Conservation (phyloP, 2,888 invertebrate species). For the Coremacera marginata region DNA sequence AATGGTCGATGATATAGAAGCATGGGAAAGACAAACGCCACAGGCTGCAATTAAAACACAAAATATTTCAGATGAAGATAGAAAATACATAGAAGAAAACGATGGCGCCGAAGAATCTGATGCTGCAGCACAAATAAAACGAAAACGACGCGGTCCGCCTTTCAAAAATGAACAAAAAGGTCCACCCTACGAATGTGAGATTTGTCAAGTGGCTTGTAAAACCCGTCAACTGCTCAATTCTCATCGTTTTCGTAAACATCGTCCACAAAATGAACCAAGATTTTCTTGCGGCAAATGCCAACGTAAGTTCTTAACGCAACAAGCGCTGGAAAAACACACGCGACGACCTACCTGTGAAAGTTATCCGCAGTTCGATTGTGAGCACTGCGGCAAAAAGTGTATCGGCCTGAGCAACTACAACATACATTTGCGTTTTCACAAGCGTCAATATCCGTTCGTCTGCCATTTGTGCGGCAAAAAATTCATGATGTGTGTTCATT, state of each 20-base stretch:
- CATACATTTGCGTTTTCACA: constrained; percentile 50
- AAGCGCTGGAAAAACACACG: constrained; percentile 41
- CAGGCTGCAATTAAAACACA: background rate
- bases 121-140: background rate
- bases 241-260: constrained; percentile 52
- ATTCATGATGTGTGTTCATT: constrained; percentile 50
- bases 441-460: constrained; percentile 50
- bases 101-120: constrained; percentile 4
- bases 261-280: constrained; percentile 28
- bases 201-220: constrained; percentile 44
- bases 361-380: constrained; percentile 49
- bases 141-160: constrained; percentile 4
- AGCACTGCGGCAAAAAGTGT: constrained; percentile 48
- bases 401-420: constrained; percentile 48
- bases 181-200: constrained; percentile 48
- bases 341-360: constrained; percentile 45
- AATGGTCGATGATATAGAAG: background rate
- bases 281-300: constrained; percentile 46
- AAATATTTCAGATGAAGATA: background rate
- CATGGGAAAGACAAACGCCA: background rate
- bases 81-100: constrained; percentile 8
- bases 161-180: constrained; percentile 23
- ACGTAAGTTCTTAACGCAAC: constrained; percentile 41
- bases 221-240: constrained; percentile 45
- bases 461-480: constrained; percentile 48